These are phyloP conservation scores for Hydrophis major DNA, from an alignment of 2,797 vertebrate genomes.

Conservation along the genomic window DNA sequence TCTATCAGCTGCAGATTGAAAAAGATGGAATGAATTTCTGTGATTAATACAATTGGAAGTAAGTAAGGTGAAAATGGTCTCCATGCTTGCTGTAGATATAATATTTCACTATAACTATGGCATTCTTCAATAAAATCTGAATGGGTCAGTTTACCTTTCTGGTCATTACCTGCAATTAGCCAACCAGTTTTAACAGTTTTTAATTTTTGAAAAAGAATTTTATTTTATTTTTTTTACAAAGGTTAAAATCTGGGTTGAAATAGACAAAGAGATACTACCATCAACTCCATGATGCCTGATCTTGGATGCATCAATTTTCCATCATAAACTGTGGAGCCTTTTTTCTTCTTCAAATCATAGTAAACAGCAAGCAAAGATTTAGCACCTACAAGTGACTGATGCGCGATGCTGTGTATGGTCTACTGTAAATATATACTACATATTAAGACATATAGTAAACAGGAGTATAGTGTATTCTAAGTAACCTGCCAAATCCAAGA, in stretches of 20 bases:
- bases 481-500: not conserved
- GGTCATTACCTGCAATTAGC: constrained; percentile 11
- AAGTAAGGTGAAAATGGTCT: constrained; percentile 56
- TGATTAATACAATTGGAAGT: constrained; percentile 57
- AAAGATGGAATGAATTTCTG: constrained; percentile 53
- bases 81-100: constrained; percentile 47
- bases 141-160: constrained; percentile 35
- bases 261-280: not conserved
- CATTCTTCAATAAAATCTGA: constrained; percentile 47
- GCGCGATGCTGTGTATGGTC: not conserved
- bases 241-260: not conserved
- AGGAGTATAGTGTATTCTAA: not conserved
- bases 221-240: not conserved
- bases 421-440: not conserved
- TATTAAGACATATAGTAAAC: not conserved
- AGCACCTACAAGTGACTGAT: not conserved
- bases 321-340: not conserved
- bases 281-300: not conserved
- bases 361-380: not conserved
- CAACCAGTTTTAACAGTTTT: constrained; percentile 20
- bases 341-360: not conserved
- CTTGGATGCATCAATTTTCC: not conserved
- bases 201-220: constrained; percentile 22
- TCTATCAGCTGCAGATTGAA: constrained; percentile 49
- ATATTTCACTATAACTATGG: constrained; percentile 54